Percentiles rank a stretch among this genome's conserved stretches.
Evolutionary conservation across 2,888 invertebrate genomes (phyloP).

Genomic region (Drosophila phalerata): DNA sequence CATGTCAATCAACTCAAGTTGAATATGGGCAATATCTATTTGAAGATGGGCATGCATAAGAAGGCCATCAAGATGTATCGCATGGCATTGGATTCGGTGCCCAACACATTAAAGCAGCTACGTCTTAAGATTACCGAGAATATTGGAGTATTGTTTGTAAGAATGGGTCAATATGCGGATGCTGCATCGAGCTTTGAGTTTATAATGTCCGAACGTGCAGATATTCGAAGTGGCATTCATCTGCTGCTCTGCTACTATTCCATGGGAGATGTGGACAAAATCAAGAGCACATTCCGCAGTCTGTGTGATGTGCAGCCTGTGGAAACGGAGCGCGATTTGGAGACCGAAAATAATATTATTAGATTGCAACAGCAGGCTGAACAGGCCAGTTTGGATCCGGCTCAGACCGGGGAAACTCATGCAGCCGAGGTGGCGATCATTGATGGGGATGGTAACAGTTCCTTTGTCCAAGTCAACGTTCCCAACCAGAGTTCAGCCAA

Average conservation of each 20-base stretch:
- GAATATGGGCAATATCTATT: constrained; percentile 99
- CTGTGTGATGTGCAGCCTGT: constrained; percentile 92
- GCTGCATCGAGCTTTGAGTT: constrained; percentile 98
- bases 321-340: constrained; percentile 86
- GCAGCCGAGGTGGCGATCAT: constrained; percentile 71
- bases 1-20: constrained; percentile 97
- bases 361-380: constrained; percentile 86
- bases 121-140: constrained; percentile 99
- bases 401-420: constrained; percentile 18
- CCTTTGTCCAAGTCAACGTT: constrained; percentile 54
- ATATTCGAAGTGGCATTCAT: constrained; percentile 95
- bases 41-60: constrained; percentile 95
- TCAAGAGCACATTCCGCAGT: constrained; percentile 96
- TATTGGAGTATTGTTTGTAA: constrained; percentile 95
- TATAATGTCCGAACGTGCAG: constrained; percentile 98
- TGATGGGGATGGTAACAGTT: constrained; percentile 54
- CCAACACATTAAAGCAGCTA: constrained; percentile 96
- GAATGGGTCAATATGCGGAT: constrained; percentile 98
- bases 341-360: constrained; percentile 93
- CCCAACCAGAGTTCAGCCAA: constrained; percentile 31
- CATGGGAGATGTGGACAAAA: constrained; percentile 96
- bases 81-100: constrained; percentile 99
- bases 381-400: constrained; percentile 49
- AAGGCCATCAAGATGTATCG: constrained; percentile 99
- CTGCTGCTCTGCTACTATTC: constrained; percentile 95